Conservation (phyloP, 2,888 invertebrate species). For the Dendrolimus pini region DNA sequence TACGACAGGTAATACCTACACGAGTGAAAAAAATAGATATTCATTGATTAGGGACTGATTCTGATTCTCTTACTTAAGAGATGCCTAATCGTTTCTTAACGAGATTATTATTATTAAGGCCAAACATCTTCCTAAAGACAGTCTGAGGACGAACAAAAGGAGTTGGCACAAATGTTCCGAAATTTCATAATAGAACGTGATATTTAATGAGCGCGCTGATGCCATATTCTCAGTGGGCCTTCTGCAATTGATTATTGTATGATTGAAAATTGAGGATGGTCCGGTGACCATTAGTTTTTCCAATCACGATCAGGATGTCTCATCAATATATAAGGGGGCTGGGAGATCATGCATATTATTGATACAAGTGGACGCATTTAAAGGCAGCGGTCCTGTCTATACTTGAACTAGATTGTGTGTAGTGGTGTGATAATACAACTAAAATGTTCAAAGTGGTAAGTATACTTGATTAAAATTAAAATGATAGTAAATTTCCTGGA, state of each 20-base stretch:
- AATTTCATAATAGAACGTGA: no score
- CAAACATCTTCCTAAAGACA: no score
- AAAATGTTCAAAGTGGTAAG: slow-evolving; percentile 64
- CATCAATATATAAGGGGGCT: slow-evolving; percentile 44
- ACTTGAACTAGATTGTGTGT: slow-evolving; percentile 42
- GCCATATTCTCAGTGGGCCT: neutral
- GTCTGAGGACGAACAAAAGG: no score
- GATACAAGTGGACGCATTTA: slow-evolving; percentile 20
- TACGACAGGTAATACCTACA: no score
- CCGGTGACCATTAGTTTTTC: slow-evolving; percentile 52
- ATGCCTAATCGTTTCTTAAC: no score
- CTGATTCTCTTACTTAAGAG: no score
- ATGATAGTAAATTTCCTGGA: no score
- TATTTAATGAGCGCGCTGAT: no score
- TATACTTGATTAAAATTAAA: slow-evolving; percentile 1
- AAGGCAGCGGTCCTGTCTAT: slow-evolving; percentile 53
- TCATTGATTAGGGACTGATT: no score
- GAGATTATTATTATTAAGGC: no score
- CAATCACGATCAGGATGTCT: slow-evolving; percentile 52
- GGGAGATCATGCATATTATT: slow-evolving; percentile 13
- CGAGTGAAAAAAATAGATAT: no score
- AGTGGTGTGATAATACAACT: slow-evolving; percentile 13
- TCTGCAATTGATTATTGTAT: slow-evolving; percentile 12
- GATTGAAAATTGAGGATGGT: slow-evolving; percentile 43
- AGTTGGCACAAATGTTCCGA: no score